Percentiles rank a stretch among this genome's conserved stretches.
These are phyloP conservation scores for Halcyon malimbica DNA, from an alignment of 2,113 vertebrate species.

Conservation along the genomic window DNA sequence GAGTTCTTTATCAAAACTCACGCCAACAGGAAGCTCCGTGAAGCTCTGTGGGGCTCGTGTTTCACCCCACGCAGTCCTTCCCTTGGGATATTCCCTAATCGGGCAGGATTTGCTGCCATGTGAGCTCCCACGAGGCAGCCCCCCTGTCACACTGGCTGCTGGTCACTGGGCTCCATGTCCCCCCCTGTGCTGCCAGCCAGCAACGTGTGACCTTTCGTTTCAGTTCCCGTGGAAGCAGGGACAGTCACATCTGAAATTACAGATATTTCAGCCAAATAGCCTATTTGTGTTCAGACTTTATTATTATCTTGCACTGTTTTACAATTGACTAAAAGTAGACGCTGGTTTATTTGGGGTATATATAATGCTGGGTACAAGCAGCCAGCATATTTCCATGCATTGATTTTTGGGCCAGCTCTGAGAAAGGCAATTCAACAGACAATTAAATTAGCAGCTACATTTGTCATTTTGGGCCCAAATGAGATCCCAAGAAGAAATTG, in stretches of 20 bases:
- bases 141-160: not conserved
- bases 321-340: not conserved
- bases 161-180: not conserved
- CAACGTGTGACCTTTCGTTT: accelerated
- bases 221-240: not conserved
- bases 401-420: conserved; percentile 30
- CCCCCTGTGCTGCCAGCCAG: not conserved
- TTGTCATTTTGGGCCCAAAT: conserved; percentile 25
- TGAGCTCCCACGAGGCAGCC: not conserved
- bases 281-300: not conserved
- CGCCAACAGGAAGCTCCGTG: not conserved
- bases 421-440: conserved; percentile 34
- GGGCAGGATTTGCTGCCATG: not conserved
- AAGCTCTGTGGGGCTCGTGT: not conserved
- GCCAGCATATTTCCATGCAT: not conserved
- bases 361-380: not conserved
- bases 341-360: not conserved
- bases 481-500: conserved; percentile 15
- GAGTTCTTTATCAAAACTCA: not conserved
- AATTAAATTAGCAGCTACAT: conserved; percentile 50
- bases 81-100: not conserved
- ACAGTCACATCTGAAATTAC: not conserved
- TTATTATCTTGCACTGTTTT: not conserved
- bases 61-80: not conserved
- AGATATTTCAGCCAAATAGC: not conserved